These are phyloP conservation scores for Clostera curtula DNA, from an alignment of 2,888 invertebrate genomes.

Conservation along the genomic window DNA sequence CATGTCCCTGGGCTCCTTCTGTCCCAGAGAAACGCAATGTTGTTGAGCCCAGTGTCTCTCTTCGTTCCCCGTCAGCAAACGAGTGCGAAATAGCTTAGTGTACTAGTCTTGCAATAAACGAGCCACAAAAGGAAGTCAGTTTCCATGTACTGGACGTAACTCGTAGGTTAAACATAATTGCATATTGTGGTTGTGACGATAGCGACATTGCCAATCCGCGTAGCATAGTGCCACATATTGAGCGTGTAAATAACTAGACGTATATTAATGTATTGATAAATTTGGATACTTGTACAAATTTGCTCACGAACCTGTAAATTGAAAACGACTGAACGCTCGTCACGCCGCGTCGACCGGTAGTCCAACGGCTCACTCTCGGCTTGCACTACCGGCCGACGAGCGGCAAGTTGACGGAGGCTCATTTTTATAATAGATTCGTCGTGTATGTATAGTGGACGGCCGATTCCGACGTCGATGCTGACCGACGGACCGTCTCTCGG, in stretches of 20 bases:
- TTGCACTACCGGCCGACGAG: constrained; percentile 37
- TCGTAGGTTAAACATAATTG: constrained; percentile 40
- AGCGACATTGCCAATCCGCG: constrained; percentile 67
- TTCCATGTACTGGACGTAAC: constrained; percentile 26
- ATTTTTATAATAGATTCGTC: constrained; percentile 55
- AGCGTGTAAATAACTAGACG: constrained; percentile 56
- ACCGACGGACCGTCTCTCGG: constrained; percentile 51
- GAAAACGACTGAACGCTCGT: constrained; percentile 67
- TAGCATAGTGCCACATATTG: constrained; percentile 38
- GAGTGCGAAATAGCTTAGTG: too few species aligned
- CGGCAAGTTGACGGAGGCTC: constrained; percentile 35
- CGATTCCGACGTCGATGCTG: constrained; percentile 41
- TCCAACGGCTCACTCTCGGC: constrained; percentile 28
- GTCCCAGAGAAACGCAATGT: too few species aligned
- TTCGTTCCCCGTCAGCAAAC: too few species aligned
- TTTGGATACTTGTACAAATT: constrained; percentile 72
- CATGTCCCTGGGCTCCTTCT: too few species aligned
- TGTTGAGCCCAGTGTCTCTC: too few species aligned
- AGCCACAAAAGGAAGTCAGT: constrained; percentile 14
- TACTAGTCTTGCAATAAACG: constrained; percentile 13
- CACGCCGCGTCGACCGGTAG: constrained; percentile 68
- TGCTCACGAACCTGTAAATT: constrained; percentile 69
- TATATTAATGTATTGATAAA: constrained; percentile 53
- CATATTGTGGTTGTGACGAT: constrained; percentile 73
- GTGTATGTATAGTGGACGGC: constrained; percentile 50